A percentile compares a stretch with the other conserved stretches of the same genome.
Evolutionary conservation across 2,888 invertebrate genomes (phyloP).

Genomic region (Brenthis hecate): DNA sequence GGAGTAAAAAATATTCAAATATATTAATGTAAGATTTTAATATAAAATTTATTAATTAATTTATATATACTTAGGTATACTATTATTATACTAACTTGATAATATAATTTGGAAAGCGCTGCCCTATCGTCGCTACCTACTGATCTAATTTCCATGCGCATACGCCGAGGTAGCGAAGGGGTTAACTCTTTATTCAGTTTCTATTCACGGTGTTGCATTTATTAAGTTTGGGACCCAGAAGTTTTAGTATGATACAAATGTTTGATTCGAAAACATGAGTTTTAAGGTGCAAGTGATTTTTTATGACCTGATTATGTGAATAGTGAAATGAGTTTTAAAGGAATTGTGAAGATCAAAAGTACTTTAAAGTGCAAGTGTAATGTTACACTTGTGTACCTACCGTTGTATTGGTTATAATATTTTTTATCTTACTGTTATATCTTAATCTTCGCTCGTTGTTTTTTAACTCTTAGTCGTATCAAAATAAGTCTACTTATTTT

Average conservation of each 20-base stretch:
- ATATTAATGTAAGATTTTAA: not conserved
- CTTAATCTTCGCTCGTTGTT: too few relatives aligned
- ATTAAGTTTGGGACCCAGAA: conserved; percentile 68
- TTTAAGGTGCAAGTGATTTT: conserved; percentile 13
- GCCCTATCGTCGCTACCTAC: conserved; percentile 65
- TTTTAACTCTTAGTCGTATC: too few relatives aligned
- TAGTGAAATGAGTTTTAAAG: not conserved
- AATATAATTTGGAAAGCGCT: conserved; percentile 59
- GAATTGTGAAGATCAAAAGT: not conserved
- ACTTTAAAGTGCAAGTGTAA: not conserved
- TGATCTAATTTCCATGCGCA: conserved; percentile 82
- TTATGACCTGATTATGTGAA: not conserved
- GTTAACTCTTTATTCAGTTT: conserved; percentile 76
- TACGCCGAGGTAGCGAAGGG: conserved; percentile 71
- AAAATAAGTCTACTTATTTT: too few relatives aligned
- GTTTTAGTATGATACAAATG: conserved; percentile 73
- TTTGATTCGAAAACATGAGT: conserved; percentile 63
- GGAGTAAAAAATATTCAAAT: too few relatives aligned
- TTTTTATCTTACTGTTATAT: too few relatives aligned
- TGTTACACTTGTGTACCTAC: not conserved
- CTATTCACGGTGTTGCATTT: conserved; percentile 71
- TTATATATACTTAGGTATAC: too few relatives aligned
- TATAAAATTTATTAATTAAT: not conserved
- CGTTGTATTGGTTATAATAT: too few relatives aligned
- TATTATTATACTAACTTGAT: not conserved